Evolutionary conservation across 2,797 vertebrate species (phyloP).

Genomic region (Xenentodon cancila): DNA sequence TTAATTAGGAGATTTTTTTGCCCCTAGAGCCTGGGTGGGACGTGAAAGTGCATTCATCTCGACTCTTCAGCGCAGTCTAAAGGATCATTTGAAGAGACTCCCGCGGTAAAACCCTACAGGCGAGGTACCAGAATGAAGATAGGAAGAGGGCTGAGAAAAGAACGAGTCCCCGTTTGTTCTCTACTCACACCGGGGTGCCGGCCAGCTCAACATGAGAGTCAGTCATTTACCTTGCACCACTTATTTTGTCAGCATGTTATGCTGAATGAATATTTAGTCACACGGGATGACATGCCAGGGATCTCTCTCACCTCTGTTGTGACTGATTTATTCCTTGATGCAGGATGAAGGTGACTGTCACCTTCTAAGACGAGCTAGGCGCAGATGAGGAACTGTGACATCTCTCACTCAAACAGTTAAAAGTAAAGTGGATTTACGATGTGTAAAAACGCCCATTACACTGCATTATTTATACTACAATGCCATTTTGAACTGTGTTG

Average conservation of each 20-base stretch:
- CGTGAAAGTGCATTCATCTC: conserved; percentile 84
- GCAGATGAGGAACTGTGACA: conserved; percentile 37
- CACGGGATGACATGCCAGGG: conserved; percentile 39
- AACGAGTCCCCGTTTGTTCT: conserved; percentile 53
- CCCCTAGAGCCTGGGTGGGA: conserved; percentile 60
- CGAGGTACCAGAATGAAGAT: conserved; percentile 48
- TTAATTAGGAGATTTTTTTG: conserved; percentile 79
- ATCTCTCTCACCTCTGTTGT: conserved; percentile 54
- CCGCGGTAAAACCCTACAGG: conserved; percentile 77
- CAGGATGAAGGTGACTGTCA: conserved; percentile 68
- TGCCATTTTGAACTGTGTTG: conserved; percentile 4
- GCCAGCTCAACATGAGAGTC: conserved; percentile 48
- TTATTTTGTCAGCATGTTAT: conserved; percentile 56
- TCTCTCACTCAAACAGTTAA: conserved; percentile 37
- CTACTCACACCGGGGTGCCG: conserved; percentile 41
- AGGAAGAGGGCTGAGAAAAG: conserved; percentile 22
- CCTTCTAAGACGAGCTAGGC: conserved; percentile 38
- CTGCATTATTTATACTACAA: conserved; percentile 13
- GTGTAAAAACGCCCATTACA: too few relatives aligned
- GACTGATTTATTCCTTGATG: conserved; percentile 64
- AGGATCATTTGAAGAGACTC: conserved; percentile 80
- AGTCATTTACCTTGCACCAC: conserved; percentile 49
- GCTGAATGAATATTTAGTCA: conserved; percentile 60
- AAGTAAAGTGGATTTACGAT: too few relatives aligned
- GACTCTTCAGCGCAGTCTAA: conserved; percentile 80